Evolutionary conservation across 2,113 vertebrate genomes (phyloP).

Genomic region (human): DNA sequence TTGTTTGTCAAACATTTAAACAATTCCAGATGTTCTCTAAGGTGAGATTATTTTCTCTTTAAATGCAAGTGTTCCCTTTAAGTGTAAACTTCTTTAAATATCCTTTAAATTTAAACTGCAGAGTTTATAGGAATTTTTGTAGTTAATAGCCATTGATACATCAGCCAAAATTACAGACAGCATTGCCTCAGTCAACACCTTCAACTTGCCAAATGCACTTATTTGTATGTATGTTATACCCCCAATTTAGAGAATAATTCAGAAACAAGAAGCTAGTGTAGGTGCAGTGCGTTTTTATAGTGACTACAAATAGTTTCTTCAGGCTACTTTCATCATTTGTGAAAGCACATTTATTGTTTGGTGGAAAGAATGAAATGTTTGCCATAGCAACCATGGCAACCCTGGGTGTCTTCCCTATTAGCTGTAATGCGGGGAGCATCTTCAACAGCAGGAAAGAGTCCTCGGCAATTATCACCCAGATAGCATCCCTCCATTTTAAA

Average conservation of each 20-base stretch:
- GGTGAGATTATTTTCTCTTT: neutral
- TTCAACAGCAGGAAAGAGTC: neutral
- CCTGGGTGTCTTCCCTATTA: slow-evolving; percentile 23
- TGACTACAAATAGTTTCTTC: slow-evolving; percentile 17
- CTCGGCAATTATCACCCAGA: neutral
- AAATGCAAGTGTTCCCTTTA: neutral
- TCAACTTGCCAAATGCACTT: neutral
- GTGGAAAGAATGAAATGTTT: slow-evolving; percentile 58
- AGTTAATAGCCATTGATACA: neutral
- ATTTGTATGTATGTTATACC: neutral
- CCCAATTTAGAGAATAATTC: neutral
- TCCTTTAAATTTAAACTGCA: neutral
- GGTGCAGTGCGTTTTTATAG: neutral
- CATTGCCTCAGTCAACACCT: neutral
- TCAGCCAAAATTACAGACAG: neutral
- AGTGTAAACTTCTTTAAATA: neutral
- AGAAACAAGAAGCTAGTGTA: neutral
- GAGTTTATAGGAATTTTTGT: neutral
- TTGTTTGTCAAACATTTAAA: neutral
- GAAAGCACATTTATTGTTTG: slow-evolving; percentile 44
- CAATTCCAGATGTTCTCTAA: neutral
- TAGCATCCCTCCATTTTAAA: neutral
- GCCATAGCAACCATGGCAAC: slow-evolving; percentile 54
- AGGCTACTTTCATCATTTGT: slow-evolving; percentile 35
- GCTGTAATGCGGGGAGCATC: neutral